Base-by-base conservation (phyloP, 2,797 vertebrate species). In the Halcyon leucocephala region DNA sequence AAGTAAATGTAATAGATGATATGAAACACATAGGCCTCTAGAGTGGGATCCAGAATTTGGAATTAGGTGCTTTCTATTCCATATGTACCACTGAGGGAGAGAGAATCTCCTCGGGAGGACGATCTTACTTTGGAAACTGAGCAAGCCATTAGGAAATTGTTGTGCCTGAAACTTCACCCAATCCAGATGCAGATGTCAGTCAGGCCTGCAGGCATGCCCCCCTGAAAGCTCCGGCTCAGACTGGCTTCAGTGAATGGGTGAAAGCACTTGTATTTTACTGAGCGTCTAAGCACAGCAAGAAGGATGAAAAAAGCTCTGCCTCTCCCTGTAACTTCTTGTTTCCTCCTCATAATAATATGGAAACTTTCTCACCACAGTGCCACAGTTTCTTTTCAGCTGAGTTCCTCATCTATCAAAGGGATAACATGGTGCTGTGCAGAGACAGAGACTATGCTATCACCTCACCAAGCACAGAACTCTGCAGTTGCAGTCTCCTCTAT, bases 1-100 rank as follows among this genome's bases (percentile, higher is more conserved):
- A 76, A 37, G n/a, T 69, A 72, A 18, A 49, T 79, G 9, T 69
- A 49, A 78, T 62, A 79, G 77, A 85, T 31, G 0, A 24, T 39
- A 61, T 14, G 24, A 90, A 85, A 66, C 5, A 62, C 4, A 5
- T 35, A 70, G 10, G 29, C 12, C 7, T 55, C 55, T 48, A 29
- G 42, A 78, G 25, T 26, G 13, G n/a, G 25, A 72, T 79, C 22
- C 37, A 82, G 29, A 54, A 31, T 48, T 66, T 21, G 58, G 72
- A 87, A 73, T 91, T 80, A 69, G 26, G 29, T 89, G 42, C 8
- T 78, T 76, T 90, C 64, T 78, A n/a, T 24, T 60, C 48, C 5
- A 0, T 14, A n/a, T 1, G 0, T 44, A 42, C 9, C 3, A 3
- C 31, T 4, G 8, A 76, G 49, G 21, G 33, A 89, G 33, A 9